Percentiles rank a stretch among this genome's conserved stretches.
phyloP scores from a whole-genome alignment of 2,113 vertebrate genomes.

The Alectura lathami region DNA sequence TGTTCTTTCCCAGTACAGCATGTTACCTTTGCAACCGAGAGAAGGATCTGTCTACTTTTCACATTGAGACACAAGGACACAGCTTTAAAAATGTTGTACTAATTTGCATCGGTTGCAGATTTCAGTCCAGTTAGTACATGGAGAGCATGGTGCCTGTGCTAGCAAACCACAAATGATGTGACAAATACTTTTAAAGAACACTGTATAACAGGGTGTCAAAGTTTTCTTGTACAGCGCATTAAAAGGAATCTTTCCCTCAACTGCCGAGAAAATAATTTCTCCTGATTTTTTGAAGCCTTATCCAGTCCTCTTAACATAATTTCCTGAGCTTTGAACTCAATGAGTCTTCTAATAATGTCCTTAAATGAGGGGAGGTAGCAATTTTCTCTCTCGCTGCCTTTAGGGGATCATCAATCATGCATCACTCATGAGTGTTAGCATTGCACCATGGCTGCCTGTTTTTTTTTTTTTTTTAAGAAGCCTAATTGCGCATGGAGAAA shows the following conservation, averaged over 20 bases:
- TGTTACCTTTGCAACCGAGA: neutral
- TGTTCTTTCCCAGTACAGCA: neutral
- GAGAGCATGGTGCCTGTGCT: neutral
- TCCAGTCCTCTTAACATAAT: conserved; percentile 61
- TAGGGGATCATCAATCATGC: conserved; percentile 62
- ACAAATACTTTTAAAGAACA: neutral
- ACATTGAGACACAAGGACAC: neutral
- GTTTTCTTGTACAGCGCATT: neutral
- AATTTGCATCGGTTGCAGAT: neutral
- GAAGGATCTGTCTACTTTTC: neutral
- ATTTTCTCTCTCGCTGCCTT: conserved; percentile 62
- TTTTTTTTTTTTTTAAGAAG: neutral
- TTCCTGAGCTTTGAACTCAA: conserved; percentile 66
- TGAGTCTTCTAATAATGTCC: conserved; percentile 63
- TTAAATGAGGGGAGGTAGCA: conserved; percentile 61
- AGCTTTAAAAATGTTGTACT: neutral
- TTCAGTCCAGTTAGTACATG: neutral
- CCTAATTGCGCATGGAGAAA: conserved; percentile 33
- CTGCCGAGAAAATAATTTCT: conserved; percentile 51
- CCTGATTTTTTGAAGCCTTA: conserved; percentile 13
- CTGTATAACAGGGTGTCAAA: neutral
- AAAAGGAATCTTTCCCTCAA: conserved; percentile 18
- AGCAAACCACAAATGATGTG: neutral
- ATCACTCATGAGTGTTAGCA: conserved; percentile 46
- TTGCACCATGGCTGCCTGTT: neutral